Evolutionary conservation across 2,113 vertebrate species (phyloP), one percentile per base, ranked within the genome.

Genomic region (Hydrochoerus hydrochaeris): DNA sequence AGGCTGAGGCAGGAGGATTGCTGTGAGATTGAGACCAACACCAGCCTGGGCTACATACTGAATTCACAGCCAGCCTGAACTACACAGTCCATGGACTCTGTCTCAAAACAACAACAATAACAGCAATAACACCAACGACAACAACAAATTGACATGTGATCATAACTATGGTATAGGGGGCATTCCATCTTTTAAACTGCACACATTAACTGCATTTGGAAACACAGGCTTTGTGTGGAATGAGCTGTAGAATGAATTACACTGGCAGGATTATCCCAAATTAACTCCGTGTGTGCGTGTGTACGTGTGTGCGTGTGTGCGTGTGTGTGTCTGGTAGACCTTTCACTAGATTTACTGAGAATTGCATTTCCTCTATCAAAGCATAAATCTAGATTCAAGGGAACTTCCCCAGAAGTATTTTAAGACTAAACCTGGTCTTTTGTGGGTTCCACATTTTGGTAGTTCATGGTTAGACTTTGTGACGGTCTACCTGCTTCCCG

Each of bases 371-470:
- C 81, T 94, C 73, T 87, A 62, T 94, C 75, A 95, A 83, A 92
- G 87, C 20, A 44, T 77, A 85, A 75, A 94, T 60, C 44, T 85
- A 87, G n/a, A 88, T 62, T 92, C 49, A 85, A 52, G 77, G 81
- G 80, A 97, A 97, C 89, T 97, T 97, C 93, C 95, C 30, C 81
- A 14, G 58, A 60, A 90, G 14, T 84, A 80, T 88, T 95, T 96
- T 90, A 90, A 97, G 89, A 95, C 73, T 35, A 87, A 97, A 81
- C 22, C 20, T 85, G 75, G 58, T 35, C 38, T 94, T n/a, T 69
- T 95, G 94, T 96, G 96, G 88, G 95, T 54, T 54, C 54, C 54
- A 54, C 54, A 54, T 17, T 54, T 54, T 54, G 16, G 54, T 54
- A 54, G 54, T 54, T 54, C 54, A 54, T 14, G 14, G 54, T 13